A percentile compares a stretch with the other conserved stretches of the same genome.
Conservation (phyloP, 2,888 invertebrate genomes). For the Agriotes lineatus region DNA sequence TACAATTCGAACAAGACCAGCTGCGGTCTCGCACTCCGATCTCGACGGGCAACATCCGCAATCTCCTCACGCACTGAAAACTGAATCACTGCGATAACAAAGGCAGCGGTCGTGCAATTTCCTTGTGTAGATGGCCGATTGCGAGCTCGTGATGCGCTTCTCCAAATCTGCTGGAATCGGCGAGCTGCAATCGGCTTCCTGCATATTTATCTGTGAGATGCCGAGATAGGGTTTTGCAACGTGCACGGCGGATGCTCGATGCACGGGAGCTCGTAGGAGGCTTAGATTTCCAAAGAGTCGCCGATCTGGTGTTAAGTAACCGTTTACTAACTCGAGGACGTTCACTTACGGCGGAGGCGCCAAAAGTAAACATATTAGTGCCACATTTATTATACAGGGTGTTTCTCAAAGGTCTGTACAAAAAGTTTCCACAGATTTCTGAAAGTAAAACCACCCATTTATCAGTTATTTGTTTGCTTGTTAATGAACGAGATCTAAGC, state of each 20-base stretch:
- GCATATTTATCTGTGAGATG: conserved; percentile 14
- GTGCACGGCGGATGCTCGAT: background rate
- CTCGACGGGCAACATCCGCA: no score
- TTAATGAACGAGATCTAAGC: no score
- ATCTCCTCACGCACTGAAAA: background rate
- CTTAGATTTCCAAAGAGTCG: conserved; percentile 25
- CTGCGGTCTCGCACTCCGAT: no score
- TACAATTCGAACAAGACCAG: no score
- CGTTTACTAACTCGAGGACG: conserved; percentile 25
- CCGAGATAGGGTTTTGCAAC: conserved; percentile 13
- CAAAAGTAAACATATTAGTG: no score
- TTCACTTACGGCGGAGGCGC: no score
- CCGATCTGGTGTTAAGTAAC: conserved; percentile 26
- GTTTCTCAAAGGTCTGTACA: no score
- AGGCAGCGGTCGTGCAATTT: background rate
- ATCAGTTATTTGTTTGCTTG: no score
- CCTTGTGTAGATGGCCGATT: conserved; percentile 3
- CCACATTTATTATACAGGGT: no score
- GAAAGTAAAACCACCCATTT: no score
- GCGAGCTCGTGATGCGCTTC: conserved; percentile 3
- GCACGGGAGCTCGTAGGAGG: conserved; percentile 24
- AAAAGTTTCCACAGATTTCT: no score
- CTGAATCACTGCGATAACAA: background rate
- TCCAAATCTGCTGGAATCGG: background rate
- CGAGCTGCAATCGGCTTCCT: background rate